Base-by-base conservation (phyloP, 2,113 vertebrate genomes). In the Apistogramma diplotaenia region DNA sequence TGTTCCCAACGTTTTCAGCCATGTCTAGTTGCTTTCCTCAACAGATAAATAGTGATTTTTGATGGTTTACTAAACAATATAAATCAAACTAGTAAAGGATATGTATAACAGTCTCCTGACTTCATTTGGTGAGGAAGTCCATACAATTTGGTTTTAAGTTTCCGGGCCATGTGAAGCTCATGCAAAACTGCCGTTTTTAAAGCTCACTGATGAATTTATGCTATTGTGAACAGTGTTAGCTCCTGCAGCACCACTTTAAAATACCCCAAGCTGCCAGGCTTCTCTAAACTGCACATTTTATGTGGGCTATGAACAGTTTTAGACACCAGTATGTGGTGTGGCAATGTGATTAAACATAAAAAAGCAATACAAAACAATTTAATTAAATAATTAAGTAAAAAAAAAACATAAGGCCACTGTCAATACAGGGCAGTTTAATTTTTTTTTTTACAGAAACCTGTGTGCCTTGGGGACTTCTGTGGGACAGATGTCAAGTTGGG, bases 1-100 rank as follows among this genome's bases (percentile, higher is more conserved):
- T 76, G 43, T 31, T 55, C 61, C 57, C 23, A 35, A 72, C 33
- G 46, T 8, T 78, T 55, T 78, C 23, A 78, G 51, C 16, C 8
- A 40, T 62, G 61, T 37, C 15, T 55, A 23, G 9, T 57, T 55
- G 21, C 23, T 27, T 10, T 9, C 23, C 27, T 21, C 56, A 29
- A 6, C 35, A 13, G 23, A 75, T 56, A 37, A 33, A 19, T 76
- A 6, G 35, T n/a, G 5, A 31, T 31, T 29, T 53, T 67, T 67
- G 74, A 76, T 35, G 57, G 43, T 77, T 77, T 53, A 31, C 15
- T 1, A 18, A 25, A 46, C 43, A 31, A 16, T 71, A 40, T 35
- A 51, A 71, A 19, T 79, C 31, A n/a, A 46, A 49, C 40, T 49
- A 3, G 46, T 49, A 49, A 29, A 67, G 5, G 23, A 49, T 67